A percentile compares a stretch with the other conserved stretches of the same genome.
phyloP scores from a whole-genome alignment of 1,140 invertebrate genomes.

The Venturia canescens region DNA sequence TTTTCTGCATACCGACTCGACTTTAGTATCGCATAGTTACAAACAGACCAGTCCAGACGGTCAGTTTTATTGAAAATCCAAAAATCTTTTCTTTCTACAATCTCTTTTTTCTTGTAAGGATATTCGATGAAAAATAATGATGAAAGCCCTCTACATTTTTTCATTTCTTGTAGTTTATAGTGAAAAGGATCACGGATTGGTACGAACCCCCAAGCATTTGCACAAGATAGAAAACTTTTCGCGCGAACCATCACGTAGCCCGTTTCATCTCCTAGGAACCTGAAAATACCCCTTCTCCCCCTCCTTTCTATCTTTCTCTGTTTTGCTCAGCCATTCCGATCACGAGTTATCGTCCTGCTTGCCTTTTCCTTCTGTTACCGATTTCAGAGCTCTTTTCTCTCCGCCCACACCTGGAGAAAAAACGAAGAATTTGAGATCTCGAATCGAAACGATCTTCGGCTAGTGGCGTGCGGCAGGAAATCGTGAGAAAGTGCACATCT shows the following conservation, averaged over 20 bases:
- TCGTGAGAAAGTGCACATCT: constrained; percentile 2
- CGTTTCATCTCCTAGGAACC: constrained; percentile 12
- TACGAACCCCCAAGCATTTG: constrained; percentile 7
- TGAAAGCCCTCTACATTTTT: constrained; percentile 40
- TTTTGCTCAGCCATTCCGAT: constrained; percentile 46
- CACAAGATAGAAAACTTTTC: constrained; percentile 16
- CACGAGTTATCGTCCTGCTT: constrained; percentile 41
- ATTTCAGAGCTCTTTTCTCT: constrained; percentile 5
- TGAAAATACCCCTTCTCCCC: constrained; percentile 18
- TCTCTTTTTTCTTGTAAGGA: no score
- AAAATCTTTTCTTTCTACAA: no score
- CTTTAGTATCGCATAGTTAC: no score
- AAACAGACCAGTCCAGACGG: no score
- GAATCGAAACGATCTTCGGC: constrained; percentile 2
- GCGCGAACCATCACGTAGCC: background rate
- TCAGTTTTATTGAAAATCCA: no score
- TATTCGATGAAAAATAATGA: no score
- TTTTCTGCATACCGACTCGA: no score
- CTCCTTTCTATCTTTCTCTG: background rate
- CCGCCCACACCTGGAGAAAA: background rate
- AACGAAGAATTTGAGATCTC: constrained; percentile 21
- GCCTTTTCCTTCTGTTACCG: background rate
- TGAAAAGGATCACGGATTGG: constrained; percentile 50
- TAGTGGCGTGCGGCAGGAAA: background rate
- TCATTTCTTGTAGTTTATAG: constrained; percentile 53